These are phyloP conservation scores for Conger conger DNA, from an alignment of 2,113 vertebrate species.

Conservation along the genomic window DNA sequence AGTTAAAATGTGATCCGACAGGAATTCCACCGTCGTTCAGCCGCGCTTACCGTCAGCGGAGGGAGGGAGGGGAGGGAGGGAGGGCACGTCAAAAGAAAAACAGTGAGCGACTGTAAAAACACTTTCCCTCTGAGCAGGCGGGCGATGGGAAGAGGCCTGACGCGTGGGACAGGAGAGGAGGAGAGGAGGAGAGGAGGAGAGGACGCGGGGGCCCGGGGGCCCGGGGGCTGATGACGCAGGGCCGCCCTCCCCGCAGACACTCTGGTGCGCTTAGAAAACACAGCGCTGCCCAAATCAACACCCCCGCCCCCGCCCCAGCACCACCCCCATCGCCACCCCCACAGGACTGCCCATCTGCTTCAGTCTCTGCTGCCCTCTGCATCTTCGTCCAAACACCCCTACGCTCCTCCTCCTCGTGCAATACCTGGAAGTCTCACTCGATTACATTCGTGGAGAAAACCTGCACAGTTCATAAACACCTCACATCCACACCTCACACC, in stretches of 20 bases:
- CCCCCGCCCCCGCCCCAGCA: too few relatives aligned
- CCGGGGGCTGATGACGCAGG: neutral
- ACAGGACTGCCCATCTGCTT: neutral
- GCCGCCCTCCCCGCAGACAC: too few relatives aligned
- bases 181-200: too few relatives aligned
- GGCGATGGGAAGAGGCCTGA: neutral
- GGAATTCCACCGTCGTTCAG: neutral
- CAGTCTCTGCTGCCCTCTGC: neutral
- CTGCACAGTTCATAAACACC: neutral
- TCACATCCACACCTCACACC: neutral
- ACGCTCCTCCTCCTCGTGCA: too few relatives aligned
- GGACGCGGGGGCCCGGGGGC: too few relatives aligned
- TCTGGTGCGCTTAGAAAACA: too few relatives aligned
- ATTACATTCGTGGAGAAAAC: too few relatives aligned
- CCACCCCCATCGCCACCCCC: neutral
- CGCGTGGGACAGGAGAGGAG: neutral
- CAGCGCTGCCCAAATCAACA: neutral
- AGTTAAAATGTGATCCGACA: neutral
- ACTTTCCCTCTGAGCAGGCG: neutral
- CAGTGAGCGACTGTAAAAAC: neutral
- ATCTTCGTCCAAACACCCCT: too few relatives aligned
- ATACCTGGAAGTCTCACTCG: too few relatives aligned
- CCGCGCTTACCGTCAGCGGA: neutral
- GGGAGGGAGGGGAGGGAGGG: neutral
- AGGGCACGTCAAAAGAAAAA: neutral